These are phyloP conservation scores for Macroramphosus scolopax DNA, from an alignment of 2,797 vertebrate species.

Conservation along the genomic window DNA sequence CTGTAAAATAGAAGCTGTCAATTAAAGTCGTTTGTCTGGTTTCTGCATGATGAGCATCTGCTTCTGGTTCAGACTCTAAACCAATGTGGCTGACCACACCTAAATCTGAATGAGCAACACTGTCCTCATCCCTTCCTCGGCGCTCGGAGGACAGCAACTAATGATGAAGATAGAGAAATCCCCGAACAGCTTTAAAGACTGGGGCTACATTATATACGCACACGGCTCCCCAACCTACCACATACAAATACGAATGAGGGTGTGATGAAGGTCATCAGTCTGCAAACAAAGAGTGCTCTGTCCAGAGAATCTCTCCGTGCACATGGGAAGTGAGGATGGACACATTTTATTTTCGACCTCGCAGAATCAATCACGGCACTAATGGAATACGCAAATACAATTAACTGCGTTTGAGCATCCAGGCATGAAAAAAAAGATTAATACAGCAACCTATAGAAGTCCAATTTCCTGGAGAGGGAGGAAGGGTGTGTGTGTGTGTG, in stretches of 20 bases:
- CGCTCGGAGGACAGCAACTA: constrained; percentile 1
- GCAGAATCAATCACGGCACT: constrained; percentile 67
- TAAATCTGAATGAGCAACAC: constrained; percentile 29
- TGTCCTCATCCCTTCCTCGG: constrained; percentile 7
- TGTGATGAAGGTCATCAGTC: constrained; percentile 60
- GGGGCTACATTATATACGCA: too few relatives aligned
- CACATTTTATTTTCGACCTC: constrained; percentile 49
- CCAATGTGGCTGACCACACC: constrained; percentile 16
- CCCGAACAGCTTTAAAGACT: too few relatives aligned
- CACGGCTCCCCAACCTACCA: background rate
- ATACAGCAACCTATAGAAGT: constrained; percentile 51
- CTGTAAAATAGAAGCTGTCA: constrained; percentile 21
- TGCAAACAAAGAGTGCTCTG: constrained; percentile 48
- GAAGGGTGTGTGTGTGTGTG: background rate
- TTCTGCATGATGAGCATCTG: constrained; percentile 11
- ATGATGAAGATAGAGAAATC: too few relatives aligned
- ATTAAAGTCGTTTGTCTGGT: constrained; percentile 13
- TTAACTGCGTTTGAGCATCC: constrained; percentile 63
- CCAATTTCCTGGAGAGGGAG: constrained; percentile 45
- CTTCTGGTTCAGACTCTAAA: constrained; percentile 27
- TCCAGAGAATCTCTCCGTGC: constrained; percentile 38
- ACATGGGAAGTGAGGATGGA: constrained; percentile 41
- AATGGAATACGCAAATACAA: constrained; percentile 72
- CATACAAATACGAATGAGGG: constrained; percentile 19
- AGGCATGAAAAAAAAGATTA: constrained; percentile 48